A percentile compares a stretch with the other conserved stretches of the same genome.
phyloP scores from a whole-genome alignment of 1,140 invertebrate genomes.

The Gryon sp. region DNA sequence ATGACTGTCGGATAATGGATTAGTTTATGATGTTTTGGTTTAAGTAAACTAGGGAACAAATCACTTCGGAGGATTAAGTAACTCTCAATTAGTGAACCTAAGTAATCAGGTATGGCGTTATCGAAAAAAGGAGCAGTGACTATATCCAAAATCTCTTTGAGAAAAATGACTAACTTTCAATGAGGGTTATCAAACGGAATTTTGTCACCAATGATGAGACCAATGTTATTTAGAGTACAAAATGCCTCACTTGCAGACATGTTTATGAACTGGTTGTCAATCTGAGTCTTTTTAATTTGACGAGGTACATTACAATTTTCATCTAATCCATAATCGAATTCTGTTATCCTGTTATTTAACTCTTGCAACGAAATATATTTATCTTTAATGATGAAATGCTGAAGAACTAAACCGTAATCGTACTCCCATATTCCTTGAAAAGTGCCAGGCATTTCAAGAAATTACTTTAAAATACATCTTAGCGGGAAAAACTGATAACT shows the following conservation, averaged over 20 bases:
- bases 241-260: slow-evolving; percentile 42
- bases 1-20: slow-evolving; percentile 29
- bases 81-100: slow-evolving; percentile 4
- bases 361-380: slow-evolving; percentile 20
- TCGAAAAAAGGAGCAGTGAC: slow-evolving; percentile 10
- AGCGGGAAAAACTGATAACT: slow-evolving; percentile 13
- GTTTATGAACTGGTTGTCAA: slow-evolving; percentile 10
- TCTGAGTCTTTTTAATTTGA: slow-evolving; percentile 1
- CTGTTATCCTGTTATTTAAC: slow-evolving; percentile 11
- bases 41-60: slow-evolving; percentile 24
- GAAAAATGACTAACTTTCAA: slow-evolving; percentile 22
- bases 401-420: slow-evolving; percentile 24
- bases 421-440: slow-evolving; percentile 32
- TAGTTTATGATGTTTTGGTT: slow-evolving; percentile 36
- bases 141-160: slow-evolving; percentile 38
- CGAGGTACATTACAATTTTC: slow-evolving; percentile 16
- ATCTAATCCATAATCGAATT: slow-evolving; percentile 19
- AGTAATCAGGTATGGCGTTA: not conserved
- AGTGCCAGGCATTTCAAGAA: too few species aligned
- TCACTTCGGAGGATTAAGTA: slow-evolving; percentile 15
- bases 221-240: slow-evolving; percentile 29
- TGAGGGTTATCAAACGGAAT: slow-evolving; percentile 3
- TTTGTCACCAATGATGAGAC: slow-evolving; percentile 19
- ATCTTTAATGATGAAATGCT: slow-evolving; percentile 18
- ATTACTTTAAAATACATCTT: too few species aligned